Base-by-base conservation (phyloP, 2,888 invertebrate species). In the Drosophila mulleri region DNA sequence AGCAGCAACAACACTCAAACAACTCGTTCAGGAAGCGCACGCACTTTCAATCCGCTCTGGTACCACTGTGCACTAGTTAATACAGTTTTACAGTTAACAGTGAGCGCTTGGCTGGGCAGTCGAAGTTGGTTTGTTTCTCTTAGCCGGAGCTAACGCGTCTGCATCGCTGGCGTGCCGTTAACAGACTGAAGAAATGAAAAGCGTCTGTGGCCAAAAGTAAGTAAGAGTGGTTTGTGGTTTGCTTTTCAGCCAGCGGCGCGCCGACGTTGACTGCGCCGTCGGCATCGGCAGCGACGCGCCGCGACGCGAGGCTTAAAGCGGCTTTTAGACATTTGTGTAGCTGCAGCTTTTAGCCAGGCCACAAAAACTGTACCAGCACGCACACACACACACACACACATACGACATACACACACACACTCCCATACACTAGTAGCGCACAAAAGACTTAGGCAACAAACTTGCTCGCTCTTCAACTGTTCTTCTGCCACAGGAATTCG, bases 171-270 rank as follows among this genome's bases (percentile, higher is more conserved):
- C 91, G 88, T 92, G 91, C 90, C 92, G 85, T 90, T 83, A 90
- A 92, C 91, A 90, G 92, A 92, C 92, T 92, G 91, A 92, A 92
- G 91, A 91, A 91, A 90, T 91, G 88, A 87, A 92, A 92, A 92
- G 77, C 88, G 88, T 89, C 87, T 85, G 82, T 81, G 81, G 80
- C 85, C 90, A 90, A 88, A 90, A 86, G 91, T 91, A 90, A 92
- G 90, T 91, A 91, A 91, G 89, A 90, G 91, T 89, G 89, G 80
- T 79, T 78, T 74, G 81, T 72, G 77, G 72, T 67, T 72, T 67
- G 79, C 73, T 78, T 88, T 85, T 77, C 82, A 72, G 66, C 69
- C 58, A 57, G 39, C 74, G 2, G 20, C 20, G 32, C 54, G 18
- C 44, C 56, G 45, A 56, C 52, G 42, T 37, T 41, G 56, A 53